Conservation (phyloP, 2,888 invertebrate genomes). For the Acrobasis repandana region DNA sequence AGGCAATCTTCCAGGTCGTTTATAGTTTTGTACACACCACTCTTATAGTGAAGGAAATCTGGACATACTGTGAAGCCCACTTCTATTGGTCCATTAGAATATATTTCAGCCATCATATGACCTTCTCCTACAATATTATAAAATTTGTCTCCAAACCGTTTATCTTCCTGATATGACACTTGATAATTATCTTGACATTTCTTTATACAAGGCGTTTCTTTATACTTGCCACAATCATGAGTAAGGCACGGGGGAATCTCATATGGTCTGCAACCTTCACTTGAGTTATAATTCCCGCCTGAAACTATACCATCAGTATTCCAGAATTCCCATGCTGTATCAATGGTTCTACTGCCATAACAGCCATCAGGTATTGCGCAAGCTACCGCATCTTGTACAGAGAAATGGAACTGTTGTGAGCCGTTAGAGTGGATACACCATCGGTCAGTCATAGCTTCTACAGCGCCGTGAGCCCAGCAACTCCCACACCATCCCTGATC, state of each 20-base stretch:
- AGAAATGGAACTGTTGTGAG: conserved; percentile 74
- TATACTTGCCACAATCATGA: conserved; percentile 88
- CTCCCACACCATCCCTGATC: conserved; percentile 93
- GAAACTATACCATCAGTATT: conserved; percentile 25
- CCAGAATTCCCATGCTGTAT: conserved; percentile 62
- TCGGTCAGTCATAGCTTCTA: conserved; percentile 91
- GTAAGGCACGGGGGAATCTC: conserved; percentile 80
- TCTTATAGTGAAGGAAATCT: conserved; percentile 89
- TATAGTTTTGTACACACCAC: conserved; percentile 67
- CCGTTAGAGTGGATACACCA: conserved; percentile 88
- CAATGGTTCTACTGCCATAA: too few species aligned
- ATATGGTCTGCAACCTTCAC: conserved; percentile 46
- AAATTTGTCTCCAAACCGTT: conserved; percentile 84
- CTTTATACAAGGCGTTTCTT: conserved; percentile 88
- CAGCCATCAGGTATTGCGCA: conserved; percentile 85
- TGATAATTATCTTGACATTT: conserved; percentile 80
- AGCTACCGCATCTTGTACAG: conserved; percentile 87
- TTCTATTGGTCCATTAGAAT: conserved; percentile 90
- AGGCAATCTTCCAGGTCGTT: too few species aligned
- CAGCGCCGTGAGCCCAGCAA: conserved; percentile 93
- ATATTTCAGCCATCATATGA: conserved; percentile 88
- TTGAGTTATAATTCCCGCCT: conserved; percentile 19
- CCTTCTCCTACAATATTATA: conserved; percentile 66
- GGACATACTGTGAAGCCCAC: conserved; percentile 89
- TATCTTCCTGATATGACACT: conserved; percentile 85